Conservation (phyloP, 2,113 vertebrate species). For the Echinops telfairi region DNA sequence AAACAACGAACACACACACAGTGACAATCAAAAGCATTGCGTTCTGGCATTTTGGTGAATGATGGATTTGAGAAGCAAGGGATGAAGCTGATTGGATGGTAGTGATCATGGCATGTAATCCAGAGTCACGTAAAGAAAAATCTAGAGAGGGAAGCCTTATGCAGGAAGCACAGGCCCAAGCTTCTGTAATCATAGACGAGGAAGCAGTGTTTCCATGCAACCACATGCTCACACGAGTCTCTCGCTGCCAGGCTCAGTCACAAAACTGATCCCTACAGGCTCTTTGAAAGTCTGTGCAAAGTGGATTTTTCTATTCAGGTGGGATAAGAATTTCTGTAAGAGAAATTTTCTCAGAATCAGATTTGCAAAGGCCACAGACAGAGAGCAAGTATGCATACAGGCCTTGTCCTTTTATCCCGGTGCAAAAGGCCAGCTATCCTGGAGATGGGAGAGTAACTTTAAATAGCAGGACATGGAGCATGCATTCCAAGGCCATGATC, state of each 20-base stretch:
- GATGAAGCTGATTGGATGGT: neutral
- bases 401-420: conserved; percentile 58
- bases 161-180: neutral
- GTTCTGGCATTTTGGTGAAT: neutral
- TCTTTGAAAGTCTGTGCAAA: neutral
- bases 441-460: conserved; percentile 56
- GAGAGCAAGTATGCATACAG: neutral
- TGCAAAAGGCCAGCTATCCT: conserved; percentile 65
- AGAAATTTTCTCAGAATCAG: conserved; percentile 56
- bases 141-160: too few relatives aligned
- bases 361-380: conserved; percentile 1
- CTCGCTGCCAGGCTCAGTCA: neutral
- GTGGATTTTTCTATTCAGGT: neutral
- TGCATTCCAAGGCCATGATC: conserved; percentile 69
- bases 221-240: neutral
- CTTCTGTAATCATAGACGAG: neutral
- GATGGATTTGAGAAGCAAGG: neutral
- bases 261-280: neutral
- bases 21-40: neutral
- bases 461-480: conserved; percentile 57
- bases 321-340: neutral
- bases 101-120: neutral
- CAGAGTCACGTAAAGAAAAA: neutral
- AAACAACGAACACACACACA: neutral
- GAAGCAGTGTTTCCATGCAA: neutral